phyloP scores from a whole-genome alignment of 2,888 invertebrate genomes.

The Lepetodrilus schrolli region DNA sequence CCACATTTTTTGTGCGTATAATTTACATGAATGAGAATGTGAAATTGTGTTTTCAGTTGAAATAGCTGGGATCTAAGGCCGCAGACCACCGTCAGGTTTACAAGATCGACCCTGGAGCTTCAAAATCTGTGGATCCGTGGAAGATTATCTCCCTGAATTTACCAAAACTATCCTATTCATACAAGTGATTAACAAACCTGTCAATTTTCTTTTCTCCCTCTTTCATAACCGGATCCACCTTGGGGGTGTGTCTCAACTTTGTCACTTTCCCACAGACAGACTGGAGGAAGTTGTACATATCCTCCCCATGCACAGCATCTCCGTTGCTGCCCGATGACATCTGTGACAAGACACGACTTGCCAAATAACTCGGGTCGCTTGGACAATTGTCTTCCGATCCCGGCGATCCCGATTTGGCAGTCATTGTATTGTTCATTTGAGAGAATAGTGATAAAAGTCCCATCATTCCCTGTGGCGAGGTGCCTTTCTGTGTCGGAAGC shows the following conservation, averaged over 20 bases:
- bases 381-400: neutral
- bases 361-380: constrained; percentile 1
- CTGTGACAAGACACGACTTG: neutral
- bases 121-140: too few species aligned
- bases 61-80: too few species aligned
- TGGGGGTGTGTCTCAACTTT: neutral
- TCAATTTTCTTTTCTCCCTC: neutral
- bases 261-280: constrained; percentile 26
- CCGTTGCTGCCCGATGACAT: constrained; percentile 19
- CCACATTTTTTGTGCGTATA: too few species aligned
- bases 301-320: neutral
- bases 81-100: too few species aligned
- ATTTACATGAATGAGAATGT: too few species aligned
- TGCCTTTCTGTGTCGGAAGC: neutral
- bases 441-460: constrained; percentile 23
- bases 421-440: neutral
- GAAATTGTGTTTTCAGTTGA: too few species aligned
- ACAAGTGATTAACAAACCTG: neutral
- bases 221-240: neutral
- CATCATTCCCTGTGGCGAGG: constrained; percentile 10
- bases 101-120: too few species aligned
- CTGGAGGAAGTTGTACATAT: constrained; percentile 30
- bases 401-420: neutral
- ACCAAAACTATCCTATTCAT: neutral
- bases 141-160: too few species aligned